Evolutionary conservation across 2,888 invertebrate genomes (phyloP).

Genomic region (Heterodera filipjevi): DNA sequence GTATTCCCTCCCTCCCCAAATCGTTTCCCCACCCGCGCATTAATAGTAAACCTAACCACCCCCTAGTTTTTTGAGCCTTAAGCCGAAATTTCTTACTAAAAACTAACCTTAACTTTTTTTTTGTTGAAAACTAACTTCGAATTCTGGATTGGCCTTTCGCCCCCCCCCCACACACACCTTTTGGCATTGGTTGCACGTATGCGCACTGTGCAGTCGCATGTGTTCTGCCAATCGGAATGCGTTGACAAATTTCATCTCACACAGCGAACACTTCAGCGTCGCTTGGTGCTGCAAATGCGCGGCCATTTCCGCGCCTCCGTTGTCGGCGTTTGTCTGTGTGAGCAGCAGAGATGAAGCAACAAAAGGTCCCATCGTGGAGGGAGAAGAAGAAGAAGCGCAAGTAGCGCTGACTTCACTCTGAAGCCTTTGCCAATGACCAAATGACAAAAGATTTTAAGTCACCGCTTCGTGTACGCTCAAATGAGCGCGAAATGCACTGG

Average conservation of each 20-base stretch:
- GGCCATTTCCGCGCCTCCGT: neutral
- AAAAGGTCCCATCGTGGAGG: neutral
- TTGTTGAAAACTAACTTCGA: too few relatives aligned
- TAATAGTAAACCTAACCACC: too few relatives aligned
- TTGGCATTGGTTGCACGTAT: constrained; percentile 35
- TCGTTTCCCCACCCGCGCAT: too few relatives aligned
- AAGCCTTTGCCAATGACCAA: too few relatives aligned
- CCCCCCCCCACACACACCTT: constrained; percentile 25
- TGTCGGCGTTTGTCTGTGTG: neutral
- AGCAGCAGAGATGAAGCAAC: neutral
- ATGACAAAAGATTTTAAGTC: too few relatives aligned
- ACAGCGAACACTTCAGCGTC: constrained; percentile 36
- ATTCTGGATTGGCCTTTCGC: neutral
- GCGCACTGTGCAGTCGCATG: constrained; percentile 39
- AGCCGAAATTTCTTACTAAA: too few relatives aligned
- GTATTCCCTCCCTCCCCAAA: too few relatives aligned
- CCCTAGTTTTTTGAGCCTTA: too few relatives aligned
- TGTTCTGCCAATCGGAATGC: constrained; percentile 42
- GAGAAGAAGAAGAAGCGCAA: neutral
- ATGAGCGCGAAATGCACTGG: constrained; percentile 37
- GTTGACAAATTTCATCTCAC: constrained; percentile 40
- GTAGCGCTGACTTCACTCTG: constrained; percentile 17
- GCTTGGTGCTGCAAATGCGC: neutral
- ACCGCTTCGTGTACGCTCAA: constrained; percentile 35
- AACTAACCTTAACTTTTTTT: too few relatives aligned